A percentile compares a stretch with the other conserved stretches of the same genome.
phyloP scores from a whole-genome alignment of 2,888 invertebrate genomes.

The Lithosia quadra region DNA sequence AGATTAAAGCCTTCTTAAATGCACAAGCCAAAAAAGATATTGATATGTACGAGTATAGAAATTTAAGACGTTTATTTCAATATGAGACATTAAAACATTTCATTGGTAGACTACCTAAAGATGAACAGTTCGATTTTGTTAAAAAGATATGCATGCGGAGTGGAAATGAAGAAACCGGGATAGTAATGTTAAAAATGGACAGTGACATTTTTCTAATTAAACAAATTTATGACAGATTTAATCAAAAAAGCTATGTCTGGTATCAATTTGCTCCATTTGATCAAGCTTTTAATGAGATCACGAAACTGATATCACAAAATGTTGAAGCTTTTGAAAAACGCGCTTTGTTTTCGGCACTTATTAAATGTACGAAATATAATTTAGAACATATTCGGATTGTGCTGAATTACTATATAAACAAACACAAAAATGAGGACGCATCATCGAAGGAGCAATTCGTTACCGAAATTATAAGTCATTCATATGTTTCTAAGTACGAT shows the following conservation, averaged over 20 bases:
- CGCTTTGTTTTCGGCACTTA: slow-evolving; percentile 61
- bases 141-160: slow-evolving; percentile 66
- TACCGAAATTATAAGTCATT: slow-evolving; percentile 52
- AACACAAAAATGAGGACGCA: slow-evolving; percentile 62
- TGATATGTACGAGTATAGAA: slow-evolving; percentile 19
- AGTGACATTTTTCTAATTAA: slow-evolving; percentile 48
- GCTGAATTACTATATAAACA: slow-evolving; percentile 60
- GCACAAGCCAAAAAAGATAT: slow-evolving; percentile 46
- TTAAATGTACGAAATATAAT: slow-evolving; percentile 57
- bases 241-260: slow-evolving; percentile 58
- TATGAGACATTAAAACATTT: slow-evolving; percentile 57
- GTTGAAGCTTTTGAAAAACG: slow-evolving; percentile 8
- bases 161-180: slow-evolving; percentile 38
- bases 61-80: slow-evolving; percentile 48
- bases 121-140: slow-evolving; percentile 66
- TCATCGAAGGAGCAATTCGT: slow-evolving; percentile 58
- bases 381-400: slow-evolving; percentile 56
- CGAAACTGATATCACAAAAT: slow-evolving; percentile 31
- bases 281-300: slow-evolving; percentile 62
- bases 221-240: slow-evolving; percentile 29
- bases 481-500: slow-evolving; percentile 57
- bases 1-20: slow-evolving; percentile 63
- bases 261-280: slow-evolving; percentile 69
- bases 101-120: slow-evolving; percentile 61
- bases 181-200: slow-evolving; percentile 36